These are phyloP conservation scores for Pionites leucogaster DNA, from an alignment of 2,113 vertebrate species.

Conservation along the genomic window DNA sequence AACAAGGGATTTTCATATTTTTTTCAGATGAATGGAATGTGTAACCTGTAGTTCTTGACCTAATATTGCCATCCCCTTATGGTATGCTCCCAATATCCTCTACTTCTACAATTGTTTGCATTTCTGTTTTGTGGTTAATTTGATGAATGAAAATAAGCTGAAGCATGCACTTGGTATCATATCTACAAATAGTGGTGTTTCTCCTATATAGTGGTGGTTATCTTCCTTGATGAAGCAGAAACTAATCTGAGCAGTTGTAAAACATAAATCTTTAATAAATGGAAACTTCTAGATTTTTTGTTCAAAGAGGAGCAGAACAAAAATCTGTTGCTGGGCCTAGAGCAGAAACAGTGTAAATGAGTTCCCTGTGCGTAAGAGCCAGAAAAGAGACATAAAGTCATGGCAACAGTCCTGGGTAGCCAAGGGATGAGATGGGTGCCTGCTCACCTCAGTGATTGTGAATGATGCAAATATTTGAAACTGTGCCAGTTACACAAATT, in stretches of 20 bases:
- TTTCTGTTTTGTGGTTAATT: not conserved
- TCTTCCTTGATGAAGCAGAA: not conserved
- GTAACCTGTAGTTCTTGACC: not conserved
- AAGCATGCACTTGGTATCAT: not conserved
- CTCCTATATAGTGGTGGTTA: not conserved
- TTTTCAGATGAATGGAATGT: not conserved
- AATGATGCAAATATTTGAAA: not conserved
- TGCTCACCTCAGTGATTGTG: not conserved
- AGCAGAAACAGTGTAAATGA: not conserved
- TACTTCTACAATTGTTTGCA: not conserved
- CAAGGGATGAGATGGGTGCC: not conserved
- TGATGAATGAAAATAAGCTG: not conserved
- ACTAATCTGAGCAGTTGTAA: not conserved
- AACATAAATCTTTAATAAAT: not conserved
- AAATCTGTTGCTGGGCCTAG: not conserved
- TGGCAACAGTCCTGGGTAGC: not conserved
- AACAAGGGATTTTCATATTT: not conserved
- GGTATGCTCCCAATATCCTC: not conserved
- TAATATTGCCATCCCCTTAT: not conserved
- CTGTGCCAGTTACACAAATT: not conserved
- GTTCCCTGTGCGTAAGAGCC: not conserved
- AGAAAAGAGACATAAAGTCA: not conserved
- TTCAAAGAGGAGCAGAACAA: not conserved
- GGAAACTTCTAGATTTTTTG: not conserved
- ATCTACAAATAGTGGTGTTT: not conserved